Evolutionary conservation across 2,888 invertebrate species (phyloP), one percentile per base, ranked within the genome.

Genomic region (Mythimna vitellina): DNA sequence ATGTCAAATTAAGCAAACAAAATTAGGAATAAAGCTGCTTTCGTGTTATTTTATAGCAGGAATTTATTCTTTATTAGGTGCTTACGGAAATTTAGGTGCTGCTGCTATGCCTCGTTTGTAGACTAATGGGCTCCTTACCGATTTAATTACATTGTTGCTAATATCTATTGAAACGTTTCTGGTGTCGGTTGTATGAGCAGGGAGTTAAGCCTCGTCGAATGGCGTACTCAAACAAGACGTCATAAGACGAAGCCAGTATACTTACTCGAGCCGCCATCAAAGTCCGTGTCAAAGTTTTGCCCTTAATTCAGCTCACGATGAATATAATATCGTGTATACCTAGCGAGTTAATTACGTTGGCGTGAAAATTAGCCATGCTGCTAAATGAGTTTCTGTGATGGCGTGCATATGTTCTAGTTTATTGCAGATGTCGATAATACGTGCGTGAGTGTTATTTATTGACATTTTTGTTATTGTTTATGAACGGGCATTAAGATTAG

Each of bases 261-360:
- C 81, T 78, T 76, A 69, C 70, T 54, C 88, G 86, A 89, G 85
- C 86, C 86, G 86, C 89, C 90, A 89, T 90, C 90, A 89, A 90
- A 92, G 89, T 86, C 88, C 79, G 84, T 87, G 86, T 88, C 88
- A 87, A 89, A 88, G 90, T 92, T 90, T 89, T 87, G 84, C 85
- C 86, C 82, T 92, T 89, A 92, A 93, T 92, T 91, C 93, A 92
- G 92, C 91, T 90, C 85, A 84, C 88, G 89, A 91, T 93, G 92
- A 93, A 94, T 93, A 91, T 91, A 91, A 87, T 91, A 91, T 91
- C 86, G 89, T 86, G 88, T 89, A 88, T 85, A 86, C 88, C 86
- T 89, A 89, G 83, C 79, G 86, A 87, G 89, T 89, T 92, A 91
- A 93, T 92, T 93, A 91, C 91, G 88, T 90, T 84, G 87, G 86